Percentiles rank a stretch among this genome's conserved stretches.
phyloP scores from a whole-genome alignment of 2,113 vertebrate species.

The Odobenus rosmarus region DNA sequence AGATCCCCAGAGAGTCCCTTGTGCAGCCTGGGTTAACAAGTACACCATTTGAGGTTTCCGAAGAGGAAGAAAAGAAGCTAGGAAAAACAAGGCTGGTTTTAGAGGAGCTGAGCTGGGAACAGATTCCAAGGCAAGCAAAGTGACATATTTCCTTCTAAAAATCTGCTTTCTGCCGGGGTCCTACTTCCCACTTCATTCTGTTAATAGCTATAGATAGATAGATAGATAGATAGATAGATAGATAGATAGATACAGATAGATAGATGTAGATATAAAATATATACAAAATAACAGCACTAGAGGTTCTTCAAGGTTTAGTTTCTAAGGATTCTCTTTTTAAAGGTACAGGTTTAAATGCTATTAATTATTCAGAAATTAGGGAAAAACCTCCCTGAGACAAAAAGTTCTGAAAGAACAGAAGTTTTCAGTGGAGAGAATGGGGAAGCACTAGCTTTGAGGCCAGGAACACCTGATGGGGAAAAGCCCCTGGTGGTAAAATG shows the following conservation, averaged over 20 bases:
- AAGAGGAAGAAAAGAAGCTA: background rate
- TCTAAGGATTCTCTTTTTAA: background rate
- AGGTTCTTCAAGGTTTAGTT: background rate
- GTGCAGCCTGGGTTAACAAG: background rate
- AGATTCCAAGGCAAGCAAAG: background rate
- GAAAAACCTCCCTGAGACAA: background rate
- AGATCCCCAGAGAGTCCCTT: background rate
- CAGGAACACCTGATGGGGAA: rapidly evolving
- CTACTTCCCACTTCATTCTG: background rate
- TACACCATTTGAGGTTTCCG: background rate
- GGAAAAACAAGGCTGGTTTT: background rate
- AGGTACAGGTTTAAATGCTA: background rate
- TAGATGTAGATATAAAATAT: no score
- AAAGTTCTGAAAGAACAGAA: background rate
- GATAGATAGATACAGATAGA: no score
- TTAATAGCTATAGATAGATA: background rate
- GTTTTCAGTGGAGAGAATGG: background rate
- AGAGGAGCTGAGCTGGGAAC: background rate
- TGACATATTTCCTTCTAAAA: background rate
- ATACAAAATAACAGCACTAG: background rate
- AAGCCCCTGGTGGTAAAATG: rapidly evolving
- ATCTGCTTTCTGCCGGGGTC: background rate
- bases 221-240: background rate
- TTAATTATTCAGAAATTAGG: conserved; percentile 18
- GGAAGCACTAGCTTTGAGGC: background rate